phyloP scores from a whole-genome alignment of 1,140 invertebrate genomes.

The Cylas formicarius region DNA sequence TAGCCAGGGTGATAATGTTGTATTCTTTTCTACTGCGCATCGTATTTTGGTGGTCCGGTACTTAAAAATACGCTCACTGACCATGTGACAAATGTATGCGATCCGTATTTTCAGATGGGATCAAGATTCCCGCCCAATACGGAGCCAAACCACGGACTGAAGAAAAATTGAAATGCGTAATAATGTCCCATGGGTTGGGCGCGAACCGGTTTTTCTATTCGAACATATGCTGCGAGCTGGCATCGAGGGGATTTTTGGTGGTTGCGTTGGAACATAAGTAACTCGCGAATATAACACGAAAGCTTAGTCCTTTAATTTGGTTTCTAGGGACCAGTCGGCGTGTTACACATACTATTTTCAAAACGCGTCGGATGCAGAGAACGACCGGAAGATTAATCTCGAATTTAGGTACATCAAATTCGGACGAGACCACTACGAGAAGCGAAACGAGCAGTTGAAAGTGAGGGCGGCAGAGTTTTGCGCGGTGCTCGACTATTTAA shows the following conservation, averaged over 20 bases:
- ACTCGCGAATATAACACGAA: conserved; percentile 1
- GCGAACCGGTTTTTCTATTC: conserved; percentile 56
- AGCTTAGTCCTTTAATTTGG: not conserved
- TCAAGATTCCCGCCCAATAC: conserved; percentile 50
- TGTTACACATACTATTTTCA: conserved; percentile 49
- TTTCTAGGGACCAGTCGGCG: conserved; percentile 50
- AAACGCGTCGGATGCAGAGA: conserved; percentile 34
- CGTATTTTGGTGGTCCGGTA: conserved; percentile 41
- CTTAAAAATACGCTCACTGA: not conserved
- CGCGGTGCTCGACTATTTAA: conserved; percentile 48
- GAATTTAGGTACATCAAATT: conserved; percentile 34
- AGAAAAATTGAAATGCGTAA: conserved; percentile 50
- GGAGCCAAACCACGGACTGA: conserved; percentile 40
- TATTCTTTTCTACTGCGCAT: conserved; percentile 45
- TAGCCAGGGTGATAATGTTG: conserved; percentile 46
- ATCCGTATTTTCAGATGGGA: conserved; percentile 37
- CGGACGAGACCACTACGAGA: conserved; percentile 37
- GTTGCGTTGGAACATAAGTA: conserved; percentile 59
- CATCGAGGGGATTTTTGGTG: conserved; percentile 60
- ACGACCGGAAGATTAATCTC: conserved; percentile 35
- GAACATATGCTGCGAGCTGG: conserved; percentile 53
- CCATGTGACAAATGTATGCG: conserved; percentile 1
- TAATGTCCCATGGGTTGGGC: conserved; percentile 63
- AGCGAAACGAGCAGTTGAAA: conserved; percentile 42
- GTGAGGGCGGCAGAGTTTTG: conserved; percentile 45